phyloP scores from a whole-genome alignment of 2,797 vertebrate genomes.

The Dryobates pubescens region DNA sequence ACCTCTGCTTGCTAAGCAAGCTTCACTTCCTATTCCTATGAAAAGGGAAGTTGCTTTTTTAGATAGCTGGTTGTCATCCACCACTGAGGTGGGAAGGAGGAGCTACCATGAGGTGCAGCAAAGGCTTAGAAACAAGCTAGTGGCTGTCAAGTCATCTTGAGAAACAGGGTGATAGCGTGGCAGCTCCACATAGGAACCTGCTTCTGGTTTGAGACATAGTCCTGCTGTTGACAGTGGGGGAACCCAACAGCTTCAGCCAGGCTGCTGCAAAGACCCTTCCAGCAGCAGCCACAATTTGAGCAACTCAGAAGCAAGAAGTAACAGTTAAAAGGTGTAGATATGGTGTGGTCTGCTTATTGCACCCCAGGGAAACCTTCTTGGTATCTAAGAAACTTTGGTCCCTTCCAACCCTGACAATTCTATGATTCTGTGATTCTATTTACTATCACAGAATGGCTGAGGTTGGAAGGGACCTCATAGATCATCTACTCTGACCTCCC shows the following conservation, averaged over 20 bases:
- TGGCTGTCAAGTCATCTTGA: neutral
- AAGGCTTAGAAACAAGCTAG: neutral
- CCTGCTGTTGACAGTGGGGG: neutral
- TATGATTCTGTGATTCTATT: no score
- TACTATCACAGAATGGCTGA: no score
- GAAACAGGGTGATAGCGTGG: rapidly evolving
- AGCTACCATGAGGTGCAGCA: neutral
- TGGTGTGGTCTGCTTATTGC: neutral
- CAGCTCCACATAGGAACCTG: constrained; percentile 4
- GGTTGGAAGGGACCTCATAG: no score
- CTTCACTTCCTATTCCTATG: constrained; percentile 40
- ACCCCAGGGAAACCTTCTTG: neutral
- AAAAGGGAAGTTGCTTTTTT: constrained; percentile 63
- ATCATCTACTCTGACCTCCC: no score
- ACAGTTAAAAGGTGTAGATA: neutral
- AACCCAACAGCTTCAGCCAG: neutral
- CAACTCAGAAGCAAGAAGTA: neutral
- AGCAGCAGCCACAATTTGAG: rapidly evolving
- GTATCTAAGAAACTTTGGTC: no score
- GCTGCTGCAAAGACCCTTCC: neutral
- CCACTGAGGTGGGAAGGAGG: neutral
- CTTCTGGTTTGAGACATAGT: neutral
- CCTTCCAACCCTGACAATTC: no score
- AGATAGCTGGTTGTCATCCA: neutral
- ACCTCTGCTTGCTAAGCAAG: neutral